These are phyloP conservation scores for Anser cygnoides DNA, from an alignment of 2,113 vertebrate species.

Conservation along the genomic window DNA sequence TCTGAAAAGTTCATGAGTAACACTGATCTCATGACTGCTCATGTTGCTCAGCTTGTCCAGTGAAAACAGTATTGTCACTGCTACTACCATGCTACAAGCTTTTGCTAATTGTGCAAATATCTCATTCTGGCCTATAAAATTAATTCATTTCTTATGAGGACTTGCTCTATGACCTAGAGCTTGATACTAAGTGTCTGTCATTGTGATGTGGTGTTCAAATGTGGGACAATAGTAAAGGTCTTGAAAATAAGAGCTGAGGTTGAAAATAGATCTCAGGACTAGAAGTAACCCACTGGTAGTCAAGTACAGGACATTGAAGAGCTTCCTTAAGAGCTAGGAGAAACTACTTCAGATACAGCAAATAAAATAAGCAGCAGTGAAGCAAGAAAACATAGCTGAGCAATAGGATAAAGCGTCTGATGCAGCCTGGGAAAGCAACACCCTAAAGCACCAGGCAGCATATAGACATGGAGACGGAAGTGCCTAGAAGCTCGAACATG, in stretches of 20 bases:
- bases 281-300: background rate
- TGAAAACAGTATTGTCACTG: background rate
- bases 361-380: background rate
- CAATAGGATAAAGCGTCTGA: background rate
- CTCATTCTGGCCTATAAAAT: too few species aligned
- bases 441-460: background rate
- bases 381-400: background rate
- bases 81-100: background rate
- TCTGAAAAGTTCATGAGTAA: background rate
- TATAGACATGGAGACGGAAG: rapidly evolving
- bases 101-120: background rate
- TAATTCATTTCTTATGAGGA: background rate
- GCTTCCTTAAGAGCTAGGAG: background rate
- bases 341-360: background rate
- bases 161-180: background rate
- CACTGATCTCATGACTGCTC: background rate
- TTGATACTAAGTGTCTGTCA: background rate
- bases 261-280: background rate
- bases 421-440: background rate
- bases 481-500: background rate
- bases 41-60: background rate
- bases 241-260: background rate
- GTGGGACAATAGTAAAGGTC: background rate
- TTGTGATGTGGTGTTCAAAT: background rate
- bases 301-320: background rate